Evolutionary conservation across 2,797 vertebrate species (phyloP).

Genomic region (Parambassis ranga): DNA sequence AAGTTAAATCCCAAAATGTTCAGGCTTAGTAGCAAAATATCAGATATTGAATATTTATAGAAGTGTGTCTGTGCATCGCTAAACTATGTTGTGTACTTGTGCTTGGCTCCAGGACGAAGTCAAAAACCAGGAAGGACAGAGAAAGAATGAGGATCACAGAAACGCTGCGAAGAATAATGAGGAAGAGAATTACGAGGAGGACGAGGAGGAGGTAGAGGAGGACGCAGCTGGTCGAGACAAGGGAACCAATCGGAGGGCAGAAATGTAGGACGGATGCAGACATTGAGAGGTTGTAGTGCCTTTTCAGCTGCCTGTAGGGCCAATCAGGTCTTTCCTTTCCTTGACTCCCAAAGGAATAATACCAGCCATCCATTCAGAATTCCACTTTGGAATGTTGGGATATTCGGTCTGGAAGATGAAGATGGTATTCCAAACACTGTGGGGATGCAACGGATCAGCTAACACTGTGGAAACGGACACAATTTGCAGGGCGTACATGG

Average conservation of each 20-base stretch:
- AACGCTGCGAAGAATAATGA: slow-evolving; percentile 75
- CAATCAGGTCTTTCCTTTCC: slow-evolving; percentile 19
- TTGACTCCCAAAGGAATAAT: slow-evolving; percentile 39
- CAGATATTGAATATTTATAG: not conserved
- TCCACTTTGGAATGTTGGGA: slow-evolving; percentile 33
- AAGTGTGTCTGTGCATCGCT: not conserved
- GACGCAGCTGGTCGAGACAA: slow-evolving; percentile 71
- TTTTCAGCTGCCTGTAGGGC: slow-evolving; percentile 21
- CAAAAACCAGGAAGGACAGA: slow-evolving; percentile 66
- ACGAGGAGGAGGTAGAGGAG: slow-evolving; percentile 85
- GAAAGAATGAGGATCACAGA: slow-evolving; percentile 72
- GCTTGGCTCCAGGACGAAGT: slow-evolving; percentile 62
- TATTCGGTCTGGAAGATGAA: slow-evolving; percentile 24
- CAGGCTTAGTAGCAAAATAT: not conserved
- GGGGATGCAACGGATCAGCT: slow-evolving; percentile 46
- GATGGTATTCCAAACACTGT: slow-evolving; percentile 35
- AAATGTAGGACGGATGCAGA: slow-evolving; percentile 84
- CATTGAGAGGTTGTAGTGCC: slow-evolving; percentile 37
- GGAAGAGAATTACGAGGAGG: slow-evolving; percentile 89
- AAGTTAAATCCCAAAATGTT: not conserved
- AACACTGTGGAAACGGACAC: slow-evolving; percentile 54
- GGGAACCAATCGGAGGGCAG: slow-evolving; percentile 85
- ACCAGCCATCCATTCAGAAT: slow-evolving; percentile 39
- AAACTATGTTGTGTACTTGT: not conserved
- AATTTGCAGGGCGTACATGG: slow-evolving; percentile 21